Base-by-base conservation (phyloP, 2,888 invertebrate genomes). In the Drosophila paramelanica region DNA sequence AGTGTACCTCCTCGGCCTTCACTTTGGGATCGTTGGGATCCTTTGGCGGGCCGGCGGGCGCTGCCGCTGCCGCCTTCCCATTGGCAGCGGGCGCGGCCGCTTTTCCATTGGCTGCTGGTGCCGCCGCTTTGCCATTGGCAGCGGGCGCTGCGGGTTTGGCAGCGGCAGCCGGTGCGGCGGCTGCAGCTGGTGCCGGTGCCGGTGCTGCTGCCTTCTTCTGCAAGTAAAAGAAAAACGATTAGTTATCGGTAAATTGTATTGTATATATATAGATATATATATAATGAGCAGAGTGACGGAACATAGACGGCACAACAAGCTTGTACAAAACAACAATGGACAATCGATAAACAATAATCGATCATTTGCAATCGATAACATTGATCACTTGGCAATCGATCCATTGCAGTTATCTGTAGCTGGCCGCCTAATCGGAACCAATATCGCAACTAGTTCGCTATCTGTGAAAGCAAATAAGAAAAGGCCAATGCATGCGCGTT, bases 1-100 rank as follows among this genome's bases (percentile, higher is more conserved):
- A 83, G 79, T 86, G 85, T 91, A 91, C 91, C 91, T 91, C 92
- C 82, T 91, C 91, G 67, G 79, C 80, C 79, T 90, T 91, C 67
- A 86, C 88, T 87, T 90, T 89, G 8, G 91, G 90, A 76, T 90
- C 91, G 56, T 91, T 90, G 52, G 90, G 89, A 77, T 91, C 91
- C 85, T 89, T 91, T 51, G 91, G 90, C 46, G 91, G 89, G 13
- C 86, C 89, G 31, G 90, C 88, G 45, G 90, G 86, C 14, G 89
- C 88, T 31, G 89, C 87, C 13, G 79, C 75, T 5, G 81, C 79
- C 7, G 79, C 68, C 25, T 76, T 73, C 10, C 73, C 80, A 47
- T 71, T 80, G 53, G 82, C 81, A 20, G 78, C 81, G 8, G 88
- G 73, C 17, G 81, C 77, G 2, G 88, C 77, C 7, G 78, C 67